Evolutionary conservation across 92 coral and sea anemone genomes (phyloP), one percentile per base, ranked within the genome.

Genomic region (Scolanthus callimorphus): DNA sequence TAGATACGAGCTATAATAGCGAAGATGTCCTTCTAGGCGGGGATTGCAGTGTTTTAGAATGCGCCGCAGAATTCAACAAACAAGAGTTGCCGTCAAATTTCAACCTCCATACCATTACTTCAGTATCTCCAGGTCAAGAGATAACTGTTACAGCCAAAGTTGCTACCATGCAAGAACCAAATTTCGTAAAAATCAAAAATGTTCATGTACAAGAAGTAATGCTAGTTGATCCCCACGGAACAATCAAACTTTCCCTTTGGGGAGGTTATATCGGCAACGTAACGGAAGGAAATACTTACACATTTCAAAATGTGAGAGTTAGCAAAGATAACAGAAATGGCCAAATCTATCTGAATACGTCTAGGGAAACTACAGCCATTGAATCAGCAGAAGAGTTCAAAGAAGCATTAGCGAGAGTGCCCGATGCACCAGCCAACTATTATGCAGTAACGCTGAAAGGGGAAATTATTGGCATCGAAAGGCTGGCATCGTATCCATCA

Each of bases 121-220:
- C 76, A 11, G 9, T 71, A 39, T 60, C 58, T 13, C 17, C 62
- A 3, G 84, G 90, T 0, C 90, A 83, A 22, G 31, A 64, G 19
- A 38, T 83, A 10, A 75, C 84, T 2, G 59, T 74, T 13, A 82
- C 63, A 39, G 88, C 78, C 8, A 82, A 68, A 23, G 63, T 81
- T 4, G 55, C 47, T 38, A 8, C 29, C 47, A 62, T 75, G 23
- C 46, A 27, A 27, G 30, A 34, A 15, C 43, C 6, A 34, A 6
- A 15, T 6, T 11, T 23, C 10, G 2, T 55, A 2, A 29, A 55
- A 11, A 34, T 39, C 2, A 29, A 25, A 55, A 24, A 20, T 0
- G 41, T 3, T 0, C 60, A 26, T 4, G 38, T 55, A 50, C 25
- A 31, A 1, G 77, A 81, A 74, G 76, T 65, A 0, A 64, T 48